Evolutionary conservation across 2,797 vertebrate species (phyloP).

Genomic region (Acanthopagrus latus): DNA sequence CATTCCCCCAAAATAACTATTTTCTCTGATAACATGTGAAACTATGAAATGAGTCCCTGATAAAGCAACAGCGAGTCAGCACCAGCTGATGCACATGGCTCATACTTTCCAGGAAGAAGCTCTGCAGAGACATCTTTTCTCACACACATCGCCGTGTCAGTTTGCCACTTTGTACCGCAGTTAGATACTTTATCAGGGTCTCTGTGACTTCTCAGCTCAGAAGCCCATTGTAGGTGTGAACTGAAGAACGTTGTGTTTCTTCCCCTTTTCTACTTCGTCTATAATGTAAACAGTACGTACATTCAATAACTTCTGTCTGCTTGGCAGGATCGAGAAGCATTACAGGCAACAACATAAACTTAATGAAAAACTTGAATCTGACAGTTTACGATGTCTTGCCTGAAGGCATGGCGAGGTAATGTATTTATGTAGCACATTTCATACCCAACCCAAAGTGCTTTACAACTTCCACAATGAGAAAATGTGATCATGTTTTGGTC

Average conservation of each 20-base stretch:
- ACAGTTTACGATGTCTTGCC: neutral
- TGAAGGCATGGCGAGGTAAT: too few relatives aligned
- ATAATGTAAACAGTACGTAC: neutral
- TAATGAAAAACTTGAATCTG: neutral
- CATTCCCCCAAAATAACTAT: neutral
- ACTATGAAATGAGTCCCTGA: constrained; percentile 1
- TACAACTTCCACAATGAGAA: too few relatives aligned
- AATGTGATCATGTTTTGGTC: neutral
- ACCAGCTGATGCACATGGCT: constrained; percentile 4
- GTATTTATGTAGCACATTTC: neutral
- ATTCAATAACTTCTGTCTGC: neutral
- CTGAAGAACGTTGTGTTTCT: neutral
- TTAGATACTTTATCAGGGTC: neutral
- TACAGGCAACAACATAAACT: neutral
- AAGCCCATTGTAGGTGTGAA: neutral
- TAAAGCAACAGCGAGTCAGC: constrained; percentile 2
- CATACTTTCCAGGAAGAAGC: constrained; percentile 31
- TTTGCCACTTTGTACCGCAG: neutral
- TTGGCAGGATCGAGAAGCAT: neutral
- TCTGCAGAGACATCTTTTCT: constrained; percentile 1
- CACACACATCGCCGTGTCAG: neutral
- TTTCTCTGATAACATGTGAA: neutral
- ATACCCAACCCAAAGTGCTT: too few relatives aligned
- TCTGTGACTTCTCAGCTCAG: neutral
- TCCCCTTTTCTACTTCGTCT: too few relatives aligned